phyloP scores from a whole-genome alignment of 1,140 invertebrate species.

The Andrena cerasifolii region DNA sequence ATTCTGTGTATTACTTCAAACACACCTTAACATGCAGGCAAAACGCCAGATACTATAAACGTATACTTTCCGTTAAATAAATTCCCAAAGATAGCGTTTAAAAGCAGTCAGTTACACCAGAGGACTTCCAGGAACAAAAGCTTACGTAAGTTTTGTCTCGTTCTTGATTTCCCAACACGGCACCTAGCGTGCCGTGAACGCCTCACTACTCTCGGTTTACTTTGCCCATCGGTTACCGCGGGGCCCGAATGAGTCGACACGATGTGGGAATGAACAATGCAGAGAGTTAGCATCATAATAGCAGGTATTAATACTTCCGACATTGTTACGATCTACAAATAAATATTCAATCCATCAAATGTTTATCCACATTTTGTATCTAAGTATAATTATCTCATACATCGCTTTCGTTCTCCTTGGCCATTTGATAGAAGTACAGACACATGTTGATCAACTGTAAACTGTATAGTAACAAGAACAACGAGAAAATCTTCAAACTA shows the following conservation, averaged over 20 bases:
- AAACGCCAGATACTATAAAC: not conserved
- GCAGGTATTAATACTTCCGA: constrained; percentile 90
- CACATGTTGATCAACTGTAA: constrained; percentile 88
- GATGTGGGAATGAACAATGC: constrained; percentile 95
- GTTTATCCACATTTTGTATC: constrained; percentile 17
- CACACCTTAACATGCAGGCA: too few relatives aligned
- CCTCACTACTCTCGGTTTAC: constrained; percentile 70
- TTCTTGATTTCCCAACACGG: constrained; percentile 75
- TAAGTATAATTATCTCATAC: constrained; percentile 66
- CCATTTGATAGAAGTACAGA: constrained; percentile 83
- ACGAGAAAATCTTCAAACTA: constrained; percentile 87
- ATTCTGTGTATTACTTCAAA: too few relatives aligned
- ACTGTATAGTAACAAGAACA: constrained; percentile 90
- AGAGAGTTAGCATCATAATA: constrained; percentile 90
- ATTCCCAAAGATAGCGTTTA: too few relatives aligned
- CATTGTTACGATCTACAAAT: constrained; percentile 81
- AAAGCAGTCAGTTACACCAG: too few relatives aligned
- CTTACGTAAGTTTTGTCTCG: constrained; percentile 74
- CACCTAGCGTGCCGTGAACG: constrained; percentile 73
- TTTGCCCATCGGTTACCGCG: constrained; percentile 70
- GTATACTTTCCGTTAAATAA: too few relatives aligned
- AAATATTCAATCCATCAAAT: constrained; percentile 40
- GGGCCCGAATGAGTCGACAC: constrained; percentile 87
- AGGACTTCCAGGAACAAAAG: not conserved
- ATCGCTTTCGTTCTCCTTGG: constrained; percentile 78